These are phyloP conservation scores for Python bivittatus DNA, from an alignment of 2,113 vertebrate species.

Conservation along the genomic window DNA sequence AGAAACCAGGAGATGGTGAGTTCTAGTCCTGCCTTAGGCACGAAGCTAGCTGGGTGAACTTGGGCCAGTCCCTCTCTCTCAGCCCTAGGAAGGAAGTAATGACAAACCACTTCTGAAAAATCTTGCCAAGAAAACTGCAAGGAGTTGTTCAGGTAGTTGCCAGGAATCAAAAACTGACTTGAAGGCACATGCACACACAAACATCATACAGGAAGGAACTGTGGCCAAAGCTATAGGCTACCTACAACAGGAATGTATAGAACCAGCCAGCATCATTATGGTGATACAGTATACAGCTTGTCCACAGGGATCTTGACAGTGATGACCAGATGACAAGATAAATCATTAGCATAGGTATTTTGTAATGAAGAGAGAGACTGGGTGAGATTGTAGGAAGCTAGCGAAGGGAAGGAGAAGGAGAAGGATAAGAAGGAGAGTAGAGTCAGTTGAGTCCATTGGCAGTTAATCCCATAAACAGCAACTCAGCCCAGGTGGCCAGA, in stretches of 20 bases:
- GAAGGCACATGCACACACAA: no score
- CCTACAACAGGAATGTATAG: background rate
- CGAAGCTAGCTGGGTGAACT: background rate
- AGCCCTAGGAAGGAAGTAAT: background rate
- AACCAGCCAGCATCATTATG: background rate
- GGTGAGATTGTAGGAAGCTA: background rate
- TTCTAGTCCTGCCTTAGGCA: background rate
- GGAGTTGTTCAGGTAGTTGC: no score
- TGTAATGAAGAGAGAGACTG: background rate
- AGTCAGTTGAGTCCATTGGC: background rate
- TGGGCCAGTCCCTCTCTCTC: background rate
- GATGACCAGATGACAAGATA: background rate
- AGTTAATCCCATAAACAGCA: background rate
- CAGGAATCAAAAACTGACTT: no score
- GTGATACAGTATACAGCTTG: background rate
- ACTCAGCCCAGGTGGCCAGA: background rate
- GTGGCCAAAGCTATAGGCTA: background rate
- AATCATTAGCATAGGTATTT: background rate
- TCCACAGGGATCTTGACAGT: background rate
- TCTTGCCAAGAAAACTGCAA: background rate
- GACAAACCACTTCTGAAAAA: background rate
- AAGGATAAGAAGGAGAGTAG: background rate
- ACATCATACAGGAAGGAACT: background rate
- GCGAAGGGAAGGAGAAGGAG: background rate
- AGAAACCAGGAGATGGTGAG: background rate